These are phyloP conservation scores for Drosophila prosaltans DNA, from an alignment of 1,140 invertebrate genomes.

Conservation along the genomic window DNA sequence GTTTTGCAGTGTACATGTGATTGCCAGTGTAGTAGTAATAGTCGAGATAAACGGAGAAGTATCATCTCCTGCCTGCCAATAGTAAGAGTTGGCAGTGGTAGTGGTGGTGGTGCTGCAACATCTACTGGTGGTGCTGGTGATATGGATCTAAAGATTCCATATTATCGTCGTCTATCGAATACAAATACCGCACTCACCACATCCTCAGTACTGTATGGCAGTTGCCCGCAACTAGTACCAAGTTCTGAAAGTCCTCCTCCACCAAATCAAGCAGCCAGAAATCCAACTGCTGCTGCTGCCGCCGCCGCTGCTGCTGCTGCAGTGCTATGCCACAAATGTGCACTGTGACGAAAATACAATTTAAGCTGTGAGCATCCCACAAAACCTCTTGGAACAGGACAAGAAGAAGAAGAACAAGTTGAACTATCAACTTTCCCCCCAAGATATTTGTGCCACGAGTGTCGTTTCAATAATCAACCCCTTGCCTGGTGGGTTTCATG, in stretches of 20 bases:
- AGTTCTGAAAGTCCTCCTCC: slow-evolving; percentile 54
- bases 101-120: too few relatives aligned
- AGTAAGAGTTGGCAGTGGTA: slow-evolving; percentile 23
- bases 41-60: slow-evolving; percentile 71
- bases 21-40: slow-evolving; percentile 81
- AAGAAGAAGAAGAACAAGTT: slow-evolving; percentile 4
- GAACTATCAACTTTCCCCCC: slow-evolving; percentile 31
- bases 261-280: slow-evolving; percentile 35
- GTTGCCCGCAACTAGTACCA: slow-evolving; percentile 65
- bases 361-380: slow-evolving; percentile 77
- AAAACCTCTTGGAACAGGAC: slow-evolving; percentile 10
- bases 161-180: slow-evolving; percentile 77
- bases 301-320: background rate
- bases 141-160: slow-evolving; percentile 69
- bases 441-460: slow-evolving; percentile 70
- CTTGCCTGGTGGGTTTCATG: slow-evolving; percentile 81
- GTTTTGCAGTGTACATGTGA: slow-evolving; percentile 81
- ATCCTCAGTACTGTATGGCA: slow-evolving; percentile 77
- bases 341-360: slow-evolving; percentile 83
- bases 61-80: slow-evolving; percentile 60
- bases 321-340: slow-evolving; percentile 78
- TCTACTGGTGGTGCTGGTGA: slow-evolving; percentile 64
- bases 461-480: slow-evolving; percentile 79
- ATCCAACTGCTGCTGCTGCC: slow-evolving; percentile 20
- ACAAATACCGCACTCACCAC: slow-evolving; percentile 29